phyloP scores from a whole-genome alignment of 2,888 invertebrate species.

The Conchocele bisecta region DNA sequence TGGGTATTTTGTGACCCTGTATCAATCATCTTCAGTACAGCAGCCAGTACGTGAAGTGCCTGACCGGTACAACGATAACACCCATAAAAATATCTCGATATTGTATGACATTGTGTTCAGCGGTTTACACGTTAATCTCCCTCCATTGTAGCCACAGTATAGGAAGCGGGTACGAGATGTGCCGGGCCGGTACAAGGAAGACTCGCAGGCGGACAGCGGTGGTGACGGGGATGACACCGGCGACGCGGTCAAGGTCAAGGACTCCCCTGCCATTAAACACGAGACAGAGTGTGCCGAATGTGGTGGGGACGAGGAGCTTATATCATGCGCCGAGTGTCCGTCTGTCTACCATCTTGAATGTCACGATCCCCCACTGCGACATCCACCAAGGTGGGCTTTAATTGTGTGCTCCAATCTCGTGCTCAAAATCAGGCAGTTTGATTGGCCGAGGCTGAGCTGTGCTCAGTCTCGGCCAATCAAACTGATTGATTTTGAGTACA shows the following conservation, averaged over 20 bases:
- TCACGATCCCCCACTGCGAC: conserved; percentile 81
- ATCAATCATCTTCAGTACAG: too few relatives aligned
- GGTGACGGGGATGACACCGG: conserved; percentile 42
- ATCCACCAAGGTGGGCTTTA: conserved; percentile 77
- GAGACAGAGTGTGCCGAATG: conserved; percentile 77
- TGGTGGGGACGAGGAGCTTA: conserved; percentile 78
- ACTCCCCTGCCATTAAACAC: conserved; percentile 61
- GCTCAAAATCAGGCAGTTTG: too few relatives aligned
- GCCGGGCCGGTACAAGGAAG: conserved; percentile 38
- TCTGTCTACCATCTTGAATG: conserved; percentile 81
- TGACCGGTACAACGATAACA: too few relatives aligned
- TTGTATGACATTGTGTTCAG: too few relatives aligned
- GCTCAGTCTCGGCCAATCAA: too few relatives aligned
- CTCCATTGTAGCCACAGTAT: conserved; percentile 64
- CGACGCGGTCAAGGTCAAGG: conserved; percentile 51
- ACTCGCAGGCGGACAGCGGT: conserved; percentile 13
- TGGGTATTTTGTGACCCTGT: too few relatives aligned
- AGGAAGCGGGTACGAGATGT: conserved; percentile 50
- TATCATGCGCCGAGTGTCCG: conserved; percentile 80
- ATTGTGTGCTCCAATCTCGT: too few relatives aligned
- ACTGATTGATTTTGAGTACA: too few relatives aligned
- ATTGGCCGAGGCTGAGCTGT: too few relatives aligned
- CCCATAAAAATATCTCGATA: too few relatives aligned
- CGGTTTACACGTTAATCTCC: too few relatives aligned
- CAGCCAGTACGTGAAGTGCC: too few relatives aligned